phyloP scores from a whole-genome alignment of 2,797 vertebrate species.

The Cynopterus sphinx region DNA sequence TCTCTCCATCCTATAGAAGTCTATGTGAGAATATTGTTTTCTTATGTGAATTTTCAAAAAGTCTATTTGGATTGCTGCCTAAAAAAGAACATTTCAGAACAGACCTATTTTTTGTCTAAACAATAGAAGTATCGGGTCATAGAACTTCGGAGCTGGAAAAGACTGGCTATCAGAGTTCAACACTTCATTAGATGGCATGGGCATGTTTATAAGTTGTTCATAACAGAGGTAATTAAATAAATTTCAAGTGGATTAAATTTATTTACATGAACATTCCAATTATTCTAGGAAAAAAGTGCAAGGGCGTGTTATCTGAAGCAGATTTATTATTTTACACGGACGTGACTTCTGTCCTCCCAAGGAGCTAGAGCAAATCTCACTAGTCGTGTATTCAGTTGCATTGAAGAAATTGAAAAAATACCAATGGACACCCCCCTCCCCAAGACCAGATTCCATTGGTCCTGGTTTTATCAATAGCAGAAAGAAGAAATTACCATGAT shows the following conservation, averaged over 20 bases:
- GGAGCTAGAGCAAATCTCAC: not conserved
- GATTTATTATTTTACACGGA: not conserved
- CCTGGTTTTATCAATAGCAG: not conserved
- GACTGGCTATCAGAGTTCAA: conserved; percentile 17
- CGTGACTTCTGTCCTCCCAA: not conserved
- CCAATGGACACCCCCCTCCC: not conserved
- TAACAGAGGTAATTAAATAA: conserved; percentile 48
- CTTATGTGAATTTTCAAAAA: conserved; percentile 72
- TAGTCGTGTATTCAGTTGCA: not conserved
- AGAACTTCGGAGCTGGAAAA: conserved; percentile 57
- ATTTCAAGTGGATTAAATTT: conserved; percentile 33
- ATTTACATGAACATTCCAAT: conserved; percentile 32
- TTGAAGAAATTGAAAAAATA: not conserved
- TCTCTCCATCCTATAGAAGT: conserved; percentile 76
- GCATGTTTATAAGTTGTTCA: not conserved
- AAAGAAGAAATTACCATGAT: conserved; percentile 11
- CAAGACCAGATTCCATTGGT: not conserved
- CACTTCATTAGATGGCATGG: not conserved
- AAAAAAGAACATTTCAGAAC: conserved; percentile 61
- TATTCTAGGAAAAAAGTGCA: conserved; percentile 8
- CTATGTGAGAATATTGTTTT: conserved; percentile 72
- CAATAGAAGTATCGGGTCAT: conserved; percentile 59
- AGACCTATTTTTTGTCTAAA: conserved; percentile 64
- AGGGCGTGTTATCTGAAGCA: conserved; percentile 22
- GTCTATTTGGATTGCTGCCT: conserved; percentile 69